Percentiles rank a stretch among this genome's conserved stretches.
phyloP scores from a whole-genome alignment of 2,888 invertebrate genomes.

The Hypolimnas misippus region DNA sequence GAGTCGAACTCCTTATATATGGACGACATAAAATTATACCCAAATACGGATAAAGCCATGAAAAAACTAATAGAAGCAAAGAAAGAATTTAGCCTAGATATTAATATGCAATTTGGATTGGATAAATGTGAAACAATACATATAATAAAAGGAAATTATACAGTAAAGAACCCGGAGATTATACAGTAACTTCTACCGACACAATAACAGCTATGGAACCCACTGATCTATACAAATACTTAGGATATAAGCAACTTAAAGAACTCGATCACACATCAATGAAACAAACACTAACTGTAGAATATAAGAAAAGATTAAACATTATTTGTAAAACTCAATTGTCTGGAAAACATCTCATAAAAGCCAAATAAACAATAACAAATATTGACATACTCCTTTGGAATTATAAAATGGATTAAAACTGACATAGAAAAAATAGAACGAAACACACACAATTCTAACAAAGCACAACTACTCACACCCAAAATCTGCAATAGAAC shows the following conservation, averaged over 20 bases:
- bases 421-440: no score
- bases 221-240: no score
- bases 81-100: background rate
- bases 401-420: no score
- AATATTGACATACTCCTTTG: no score
- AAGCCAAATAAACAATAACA: constrained; percentile 26
- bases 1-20: no score
- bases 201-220: no score
- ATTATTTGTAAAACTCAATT: background rate
- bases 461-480: constrained; percentile 32
- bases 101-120: background rate
- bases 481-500: constrained; percentile 35
- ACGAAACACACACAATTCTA: constrained; percentile 26
- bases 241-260: no score
- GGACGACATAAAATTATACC: no score
- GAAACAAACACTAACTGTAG: constrained; percentile 22
- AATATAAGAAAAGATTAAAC: background rate
- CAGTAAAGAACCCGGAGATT: constrained; percentile 15
- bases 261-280: no score
- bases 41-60: background rate
- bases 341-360: no score
- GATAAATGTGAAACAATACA: background rate
- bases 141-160: background rate
- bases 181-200: constrained; percentile 1
- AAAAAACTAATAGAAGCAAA: background rate